Evolutionary conservation across 1,140 invertebrate genomes (phyloP), one percentile per base, ranked within the genome.

Genomic region (Eufriesea mexicana): DNA sequence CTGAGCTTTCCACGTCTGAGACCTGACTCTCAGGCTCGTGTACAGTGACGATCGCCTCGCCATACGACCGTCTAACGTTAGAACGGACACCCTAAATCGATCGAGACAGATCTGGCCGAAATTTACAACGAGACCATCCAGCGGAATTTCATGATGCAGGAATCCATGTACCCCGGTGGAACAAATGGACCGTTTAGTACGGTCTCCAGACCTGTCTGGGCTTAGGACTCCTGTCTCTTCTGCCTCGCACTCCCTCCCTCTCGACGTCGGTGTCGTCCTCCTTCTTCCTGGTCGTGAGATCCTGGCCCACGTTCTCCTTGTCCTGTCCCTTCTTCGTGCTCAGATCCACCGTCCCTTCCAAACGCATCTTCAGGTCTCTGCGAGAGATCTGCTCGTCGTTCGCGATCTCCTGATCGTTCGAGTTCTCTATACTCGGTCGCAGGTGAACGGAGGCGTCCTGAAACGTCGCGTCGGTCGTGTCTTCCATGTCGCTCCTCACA

Each of bases 161-260:
- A 14, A 49, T 12, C 49, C 49, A 7, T 7, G 42, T 66, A 35
- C 28, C 28, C 18, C 47, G 42, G 23, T 35, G 35, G 16, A 10
- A 28, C 14, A 18, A 28, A 9, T 2, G 28, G 16, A 6, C 25
- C 16, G 45, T 79, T 91, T 89, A 94, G 86, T 94, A 94, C 9
- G 94, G 94, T 89, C 94, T 92, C 94, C 94, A 94, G 64, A 94
- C 94, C 49, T 94, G 93, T 78, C 93, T 92, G 7, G 94, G 94
- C 59, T 93, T 94, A 0, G 94, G 94, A 84, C 91, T 94, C 77
- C 90, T 91, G 28, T 94, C 93, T 62, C 92, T 92, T 70, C 92
- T 89, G 0, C 91, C 84, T 64, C 91, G 91, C 18, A 92, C 85
- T 0, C 86, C 55, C 2, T 92, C 91, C 2, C 76, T 84, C 25